These are phyloP conservation scores for Dicentrarchus labrax DNA, from an alignment of 2,113 vertebrate species.

Conservation along the genomic window DNA sequence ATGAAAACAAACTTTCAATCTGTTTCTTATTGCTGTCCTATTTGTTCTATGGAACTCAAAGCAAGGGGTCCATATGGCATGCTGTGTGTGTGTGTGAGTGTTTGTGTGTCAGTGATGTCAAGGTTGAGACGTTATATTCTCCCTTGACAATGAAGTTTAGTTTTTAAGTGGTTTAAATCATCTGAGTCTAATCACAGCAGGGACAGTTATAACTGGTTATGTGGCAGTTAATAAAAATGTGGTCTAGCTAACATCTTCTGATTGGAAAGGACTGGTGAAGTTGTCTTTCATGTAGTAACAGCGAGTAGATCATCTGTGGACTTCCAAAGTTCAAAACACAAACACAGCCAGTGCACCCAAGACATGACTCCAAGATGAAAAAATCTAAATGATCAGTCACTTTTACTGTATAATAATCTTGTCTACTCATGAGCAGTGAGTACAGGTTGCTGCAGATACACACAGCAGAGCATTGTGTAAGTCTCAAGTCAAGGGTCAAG, in stretches of 20 bases:
- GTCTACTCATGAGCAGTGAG: not conserved
- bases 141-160: constrained; percentile 3
- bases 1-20: constrained; percentile 78
- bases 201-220: not conserved
- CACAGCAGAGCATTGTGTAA: constrained; percentile 26
- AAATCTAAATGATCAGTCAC: not conserved
- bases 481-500: not conserved
- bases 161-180: constrained; percentile 36
- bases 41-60: constrained; percentile 67
- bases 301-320: not conserved
- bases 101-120: constrained; percentile 35
- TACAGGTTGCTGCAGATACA: not conserved
- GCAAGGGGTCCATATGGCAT: constrained; percentile 67
- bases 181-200: constrained; percentile 20
- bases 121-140: constrained; percentile 31
- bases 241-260: not conserved
- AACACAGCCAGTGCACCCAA: not conserved
- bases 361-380: not conserved
- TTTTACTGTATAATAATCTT: not conserved
- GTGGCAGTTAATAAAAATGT: constrained; percentile 1
- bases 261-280: not conserved
- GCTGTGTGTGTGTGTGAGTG: constrained; percentile 40
- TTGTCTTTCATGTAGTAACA: constrained; percentile 1
- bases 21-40: constrained; percentile 74
- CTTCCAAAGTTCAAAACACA: not conserved